These are phyloP conservation scores for Drosophila saltans DNA, from an alignment of 1,140 invertebrate species.

Conservation along the genomic window DNA sequence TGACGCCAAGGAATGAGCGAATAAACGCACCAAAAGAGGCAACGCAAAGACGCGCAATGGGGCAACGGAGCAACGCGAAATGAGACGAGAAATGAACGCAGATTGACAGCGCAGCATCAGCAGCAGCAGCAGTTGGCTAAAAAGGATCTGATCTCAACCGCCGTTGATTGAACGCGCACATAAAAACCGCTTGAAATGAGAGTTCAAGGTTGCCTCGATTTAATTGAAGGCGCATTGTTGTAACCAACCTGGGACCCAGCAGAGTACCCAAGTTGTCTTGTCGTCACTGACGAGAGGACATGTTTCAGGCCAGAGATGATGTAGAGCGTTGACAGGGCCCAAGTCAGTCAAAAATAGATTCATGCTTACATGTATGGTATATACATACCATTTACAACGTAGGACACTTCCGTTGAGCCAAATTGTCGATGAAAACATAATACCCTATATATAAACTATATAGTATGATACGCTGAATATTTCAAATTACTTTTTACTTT, in stretches of 20 bases:
- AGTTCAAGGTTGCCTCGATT: conserved; percentile 73
- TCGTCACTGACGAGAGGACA: conserved; percentile 1
- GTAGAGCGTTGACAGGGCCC: conserved; percentile 65
- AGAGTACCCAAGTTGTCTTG: not conserved
- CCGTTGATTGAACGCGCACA: conserved; percentile 68
- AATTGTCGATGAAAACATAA: conserved; percentile 57
- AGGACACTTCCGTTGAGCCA: conserved; percentile 34
- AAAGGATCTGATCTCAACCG: conserved; percentile 37
- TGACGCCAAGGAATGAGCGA: conserved; percentile 73
- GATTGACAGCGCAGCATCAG: conserved; percentile 64
- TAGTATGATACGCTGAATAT: not conserved
- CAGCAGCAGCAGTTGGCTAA: conserved; percentile 19
- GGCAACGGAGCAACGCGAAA: conserved; percentile 11
- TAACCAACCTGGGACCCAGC: conserved; percentile 32
- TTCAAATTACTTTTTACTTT: too few relatives aligned
- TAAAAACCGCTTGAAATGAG: conserved; percentile 63
- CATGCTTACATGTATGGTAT: conserved; percentile 15
- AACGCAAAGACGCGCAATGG: conserved; percentile 13
- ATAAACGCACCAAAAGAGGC: conserved; percentile 33
- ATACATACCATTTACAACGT: not conserved
- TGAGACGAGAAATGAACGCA: conserved; percentile 56
- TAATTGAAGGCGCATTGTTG: conserved; percentile 79
- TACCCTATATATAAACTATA: conserved; percentile 33
- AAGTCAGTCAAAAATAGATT: conserved; percentile 74
- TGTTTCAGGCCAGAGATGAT: conserved; percentile 24